Base-by-base conservation (phyloP, 1,140 invertebrate species). In the Dendrolimus kikuchii region DNA sequence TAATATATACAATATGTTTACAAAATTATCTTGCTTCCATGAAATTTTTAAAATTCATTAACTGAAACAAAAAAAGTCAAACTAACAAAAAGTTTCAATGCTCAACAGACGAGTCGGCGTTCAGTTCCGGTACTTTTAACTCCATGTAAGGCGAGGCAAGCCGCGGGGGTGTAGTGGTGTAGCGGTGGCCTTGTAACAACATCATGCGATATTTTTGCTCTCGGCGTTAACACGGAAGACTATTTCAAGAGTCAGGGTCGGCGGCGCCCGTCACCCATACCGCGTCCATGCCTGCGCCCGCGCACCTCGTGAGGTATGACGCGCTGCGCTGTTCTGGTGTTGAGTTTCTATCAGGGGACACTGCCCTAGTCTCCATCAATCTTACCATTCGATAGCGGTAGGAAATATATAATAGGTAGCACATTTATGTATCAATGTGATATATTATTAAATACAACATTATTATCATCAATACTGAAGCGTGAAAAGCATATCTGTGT, bases 211-310 rank as follows among this genome's bases (percentile, higher is more conserved):
- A 86, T 86, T 83, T 86, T 86, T 67, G 82, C 79, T 74, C 66
- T 75, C 74, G 59, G 62, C 74, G 74, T 77, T 81, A 83, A 86
- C 73, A 76, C 82, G 82, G 82, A 86, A 83, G 80, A 83, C 82
- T 86, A 86, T 86, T 86, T 86, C 80, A 86, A 82, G 82, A 82
- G 78, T 83, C 82, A 86, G 78, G 82, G 82, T 74, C 81, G 59
- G 51, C 59, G 66, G 58, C 72, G 69, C 69, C 78, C 77, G 74
- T 76, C 77, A 72, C 78, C 68, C 72, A 3, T 23, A 23, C 23
- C 23, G 23, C 23, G 23, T 23, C 23, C 23, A 23, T 23, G 23
- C 23, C 23, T 23, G 72, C 68, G 60, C 74, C 56, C 66, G 66
- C 64, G 62, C 67, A 65, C 61, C 58, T 65, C 63, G 50, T 58